A percentile compares a stretch with the other conserved stretches of the same genome.
Evolutionary conservation across 2,888 invertebrate genomes (phyloP).

Genomic region (Nomada lathburiana): DNA sequence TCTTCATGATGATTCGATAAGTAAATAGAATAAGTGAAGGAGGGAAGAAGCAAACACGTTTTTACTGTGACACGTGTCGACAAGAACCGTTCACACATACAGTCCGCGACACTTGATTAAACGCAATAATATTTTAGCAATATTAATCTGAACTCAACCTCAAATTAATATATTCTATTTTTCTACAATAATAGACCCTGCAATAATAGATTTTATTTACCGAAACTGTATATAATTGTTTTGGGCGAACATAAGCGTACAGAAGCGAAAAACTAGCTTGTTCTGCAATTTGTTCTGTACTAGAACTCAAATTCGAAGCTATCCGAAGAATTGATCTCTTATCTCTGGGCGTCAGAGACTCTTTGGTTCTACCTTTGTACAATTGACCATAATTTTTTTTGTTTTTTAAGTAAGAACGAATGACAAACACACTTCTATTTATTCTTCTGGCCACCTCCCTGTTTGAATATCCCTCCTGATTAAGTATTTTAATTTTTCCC

Average conservation of each 20-base stretch:
- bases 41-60: too few species aligned
- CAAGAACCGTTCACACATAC: not conserved
- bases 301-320: not conserved
- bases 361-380: not conserved
- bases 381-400: not conserved
- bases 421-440: not conserved
- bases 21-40: too few species aligned
- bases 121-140: not conserved
- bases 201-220: not conserved
- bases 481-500: not conserved
- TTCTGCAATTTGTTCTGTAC: not conserved
- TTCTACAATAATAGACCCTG: not conserved
- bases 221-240: not conserved
- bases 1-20: too few species aligned
- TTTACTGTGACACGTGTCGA: too few species aligned
- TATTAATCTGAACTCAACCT: not conserved
- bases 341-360: not conserved
- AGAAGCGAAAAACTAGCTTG: not conserved
- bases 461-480: not conserved
- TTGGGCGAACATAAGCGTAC: not conserved
- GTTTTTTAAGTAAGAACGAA: not conserved
- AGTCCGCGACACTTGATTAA: not conserved
- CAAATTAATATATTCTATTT: constrained; percentile 1
- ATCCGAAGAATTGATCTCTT: not conserved
- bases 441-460: not conserved